Conservation (phyloP, 2,113 vertebrate genomes). For the Nannospalax galili region DNA sequence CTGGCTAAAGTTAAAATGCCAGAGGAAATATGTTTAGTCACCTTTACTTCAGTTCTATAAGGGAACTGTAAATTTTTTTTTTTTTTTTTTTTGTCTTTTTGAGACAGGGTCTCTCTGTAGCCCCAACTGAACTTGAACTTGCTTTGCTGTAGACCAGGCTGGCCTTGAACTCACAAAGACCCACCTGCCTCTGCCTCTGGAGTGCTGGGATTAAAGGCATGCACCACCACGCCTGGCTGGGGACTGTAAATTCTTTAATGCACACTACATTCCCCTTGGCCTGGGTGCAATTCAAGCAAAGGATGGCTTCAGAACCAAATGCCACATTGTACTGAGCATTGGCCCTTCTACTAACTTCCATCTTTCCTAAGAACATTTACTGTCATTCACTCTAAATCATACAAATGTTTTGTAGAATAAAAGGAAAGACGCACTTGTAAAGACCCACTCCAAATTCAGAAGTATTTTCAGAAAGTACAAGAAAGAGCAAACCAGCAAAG, state of each 20-base stretch:
- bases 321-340: not conserved
- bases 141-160: no score
- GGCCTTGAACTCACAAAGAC: no score
- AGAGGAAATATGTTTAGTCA: slow-evolving; percentile 5
- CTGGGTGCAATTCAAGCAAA: slow-evolving; percentile 4
- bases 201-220: no score
- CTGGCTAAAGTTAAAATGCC: not conserved
- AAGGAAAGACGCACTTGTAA: slow-evolving; percentile 41
- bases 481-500: not conserved
- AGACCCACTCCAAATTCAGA: slow-evolving; percentile 80
- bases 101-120: no score
- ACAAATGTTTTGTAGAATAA: slow-evolving; percentile 44
- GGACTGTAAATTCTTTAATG: slow-evolving; percentile 5
- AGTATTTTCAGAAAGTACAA: slow-evolving; percentile 52
- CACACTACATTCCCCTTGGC: not conserved
- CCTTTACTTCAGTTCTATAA: slow-evolving; percentile 17
- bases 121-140: no score
- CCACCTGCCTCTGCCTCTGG: no score
- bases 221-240: no score
- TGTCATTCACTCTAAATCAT: slow-evolving; percentile 63
- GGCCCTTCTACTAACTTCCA: slow-evolving; percentile 60
- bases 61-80: slow-evolving; percentile 11
- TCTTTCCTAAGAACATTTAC: slow-evolving; percentile 57
- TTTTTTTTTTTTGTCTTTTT: no score
- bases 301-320: not conserved